Conservation (phyloP, 2,113 vertebrate species). For the Cygnus atratus region DNA sequence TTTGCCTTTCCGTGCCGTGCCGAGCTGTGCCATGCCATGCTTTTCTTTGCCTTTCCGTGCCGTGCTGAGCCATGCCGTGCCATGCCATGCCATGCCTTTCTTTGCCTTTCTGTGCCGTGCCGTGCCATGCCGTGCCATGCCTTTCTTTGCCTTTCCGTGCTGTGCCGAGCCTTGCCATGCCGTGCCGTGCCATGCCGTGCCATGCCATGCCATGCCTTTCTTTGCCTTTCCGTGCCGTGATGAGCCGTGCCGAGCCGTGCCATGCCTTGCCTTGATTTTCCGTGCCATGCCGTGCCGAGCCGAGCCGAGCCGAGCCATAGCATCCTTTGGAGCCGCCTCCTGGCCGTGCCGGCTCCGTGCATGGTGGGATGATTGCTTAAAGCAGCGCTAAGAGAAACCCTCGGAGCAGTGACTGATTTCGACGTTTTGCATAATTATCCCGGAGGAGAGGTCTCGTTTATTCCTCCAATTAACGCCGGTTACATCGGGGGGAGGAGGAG, state of each 20-base stretch:
- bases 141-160: neutral
- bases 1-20: too few species aligned
- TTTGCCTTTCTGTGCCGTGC: too few species aligned
- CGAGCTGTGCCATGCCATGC: too few species aligned
- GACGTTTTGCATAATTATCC: neutral
- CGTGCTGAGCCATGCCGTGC: neutral
- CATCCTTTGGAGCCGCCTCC: neutral
- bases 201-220: neutral
- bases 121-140: neutral
- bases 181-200: neutral
- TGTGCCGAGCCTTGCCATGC: too few species aligned
- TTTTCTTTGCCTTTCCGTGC: too few species aligned
- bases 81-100: neutral
- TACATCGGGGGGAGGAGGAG: neutral
- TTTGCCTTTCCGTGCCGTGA: neutral
- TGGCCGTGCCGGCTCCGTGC: too few species aligned
- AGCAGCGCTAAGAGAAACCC: neutral
- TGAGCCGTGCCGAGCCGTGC: neutral
- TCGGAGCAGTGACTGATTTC: neutral
- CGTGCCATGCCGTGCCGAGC: neutral
- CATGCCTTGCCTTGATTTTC: neutral
- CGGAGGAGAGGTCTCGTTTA: constrained; percentile 26
- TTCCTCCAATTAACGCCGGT: neutral
- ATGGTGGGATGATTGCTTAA: neutral
- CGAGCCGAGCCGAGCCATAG: neutral